phyloP scores from a whole-genome alignment of 2,113 vertebrate genomes.

The Penelope pileata region DNA sequence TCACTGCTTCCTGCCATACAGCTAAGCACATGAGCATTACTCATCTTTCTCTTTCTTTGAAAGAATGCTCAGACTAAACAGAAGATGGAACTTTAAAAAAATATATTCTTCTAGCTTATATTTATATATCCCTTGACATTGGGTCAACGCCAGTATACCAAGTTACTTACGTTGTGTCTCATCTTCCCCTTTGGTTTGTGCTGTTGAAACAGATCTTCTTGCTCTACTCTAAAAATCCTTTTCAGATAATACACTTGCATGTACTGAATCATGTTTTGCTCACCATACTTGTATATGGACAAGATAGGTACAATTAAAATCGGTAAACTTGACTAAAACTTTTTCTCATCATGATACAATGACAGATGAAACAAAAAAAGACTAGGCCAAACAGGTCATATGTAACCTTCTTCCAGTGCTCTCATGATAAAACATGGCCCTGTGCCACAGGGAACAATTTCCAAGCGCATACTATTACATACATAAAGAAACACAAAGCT shows the following conservation, averaged over 20 bases:
- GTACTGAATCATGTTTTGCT: neutral
- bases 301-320: neutral
- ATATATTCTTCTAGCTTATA: neutral
- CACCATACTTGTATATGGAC: neutral
- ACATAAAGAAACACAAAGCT: neutral
- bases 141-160: neutral
- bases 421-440: neutral
- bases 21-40: neutral
- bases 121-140: neutral
- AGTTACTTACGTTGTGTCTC: neutral
- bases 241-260: neutral
- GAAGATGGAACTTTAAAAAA: neutral
- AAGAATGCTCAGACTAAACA: neutral
- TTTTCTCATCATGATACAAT: neutral
- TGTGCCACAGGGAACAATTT: neutral
- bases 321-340: neutral
- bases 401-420: neutral
- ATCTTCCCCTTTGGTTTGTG: neutral
- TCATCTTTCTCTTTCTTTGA: neutral
- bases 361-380: neutral
- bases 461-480: neutral
- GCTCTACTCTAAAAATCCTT: neutral
- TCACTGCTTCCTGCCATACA: neutral
- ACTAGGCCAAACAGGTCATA: neutral
- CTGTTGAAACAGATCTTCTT: neutral